Conservation (phyloP, 2,797 vertebrate genomes). For the Hylomyscus alleni region DNA sequence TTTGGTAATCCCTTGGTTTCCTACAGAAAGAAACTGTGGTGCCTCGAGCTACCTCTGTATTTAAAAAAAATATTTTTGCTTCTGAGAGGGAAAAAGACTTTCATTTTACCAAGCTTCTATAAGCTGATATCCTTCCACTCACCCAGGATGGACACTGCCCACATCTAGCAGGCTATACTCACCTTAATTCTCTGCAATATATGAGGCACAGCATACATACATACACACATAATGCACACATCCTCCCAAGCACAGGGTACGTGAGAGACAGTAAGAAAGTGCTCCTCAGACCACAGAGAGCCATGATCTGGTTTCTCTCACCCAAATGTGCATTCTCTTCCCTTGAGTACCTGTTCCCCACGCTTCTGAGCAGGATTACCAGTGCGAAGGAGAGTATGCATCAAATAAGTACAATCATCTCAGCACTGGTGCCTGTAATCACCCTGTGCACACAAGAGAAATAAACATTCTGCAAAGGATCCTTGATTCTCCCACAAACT, state of each 20-base stretch:
- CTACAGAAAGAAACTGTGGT: conserved; percentile 16
- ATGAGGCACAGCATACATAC: conserved; percentile 50
- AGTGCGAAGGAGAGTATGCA: not conserved
- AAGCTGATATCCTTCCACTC: conserved; percentile 64
- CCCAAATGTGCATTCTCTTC: conserved; percentile 61
- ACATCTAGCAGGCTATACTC: not conserved
- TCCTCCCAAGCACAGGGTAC: not conserved
- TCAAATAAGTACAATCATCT: conserved; percentile 84
- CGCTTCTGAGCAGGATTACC: conserved; percentile 74
- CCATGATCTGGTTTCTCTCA: conserved; percentile 75
- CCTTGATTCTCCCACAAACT: conserved; percentile 64
- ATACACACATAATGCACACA: not conserved
- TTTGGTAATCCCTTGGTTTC: not conserved
- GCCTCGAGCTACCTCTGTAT: conserved; percentile 9
- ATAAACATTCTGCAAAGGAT: conserved; percentile 88
- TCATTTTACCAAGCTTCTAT: conserved; percentile 41
- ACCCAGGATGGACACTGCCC: conserved; percentile 60
- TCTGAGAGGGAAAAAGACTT: conserved; percentile 2
- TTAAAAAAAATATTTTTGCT: conserved; percentile 41
- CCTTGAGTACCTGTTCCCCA: conserved; percentile 59
- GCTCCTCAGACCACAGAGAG: conserved; percentile 65
- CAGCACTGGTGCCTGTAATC: conserved; percentile 77
- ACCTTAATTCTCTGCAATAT: conserved; percentile 67
- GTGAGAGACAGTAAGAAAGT: conserved; percentile 49
- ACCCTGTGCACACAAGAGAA: conserved; percentile 83